Conservation (phyloP, 2,797 vertebrate species). For the Pygocentrus nattereri region DNA sequence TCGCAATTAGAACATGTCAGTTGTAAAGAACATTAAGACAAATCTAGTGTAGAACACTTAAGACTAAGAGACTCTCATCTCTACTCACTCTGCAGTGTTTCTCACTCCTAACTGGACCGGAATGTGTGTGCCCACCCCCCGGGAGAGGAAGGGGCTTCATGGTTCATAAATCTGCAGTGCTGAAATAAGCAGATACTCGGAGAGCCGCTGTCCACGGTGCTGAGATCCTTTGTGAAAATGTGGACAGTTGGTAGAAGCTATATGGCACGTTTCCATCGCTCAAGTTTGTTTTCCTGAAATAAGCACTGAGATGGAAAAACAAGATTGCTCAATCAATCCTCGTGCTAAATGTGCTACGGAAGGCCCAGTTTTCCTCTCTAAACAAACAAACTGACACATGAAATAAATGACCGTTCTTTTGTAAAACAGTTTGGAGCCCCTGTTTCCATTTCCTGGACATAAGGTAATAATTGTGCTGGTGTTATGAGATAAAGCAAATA, state of each 20-base stretch:
- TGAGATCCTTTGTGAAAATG: constrained; percentile 6
- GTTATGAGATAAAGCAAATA: too few relatives aligned
- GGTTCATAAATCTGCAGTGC: constrained; percentile 8
- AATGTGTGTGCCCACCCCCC: neutral
- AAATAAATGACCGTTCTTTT: too few relatives aligned
- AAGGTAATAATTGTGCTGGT: too few relatives aligned
- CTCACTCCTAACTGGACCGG: neutral
- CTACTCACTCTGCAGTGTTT: neutral
- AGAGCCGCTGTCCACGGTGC: neutral
- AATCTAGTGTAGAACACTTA: too few relatives aligned
- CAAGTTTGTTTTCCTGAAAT: neutral
- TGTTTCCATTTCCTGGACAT: neutral
- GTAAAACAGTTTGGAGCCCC: neutral
- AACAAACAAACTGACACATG: too few relatives aligned
- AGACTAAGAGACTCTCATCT: too few relatives aligned
- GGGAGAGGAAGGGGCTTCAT: too few relatives aligned
- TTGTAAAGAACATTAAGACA: too few relatives aligned
- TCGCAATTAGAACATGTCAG: too few relatives aligned
- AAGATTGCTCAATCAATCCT: neutral
- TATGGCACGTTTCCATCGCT: neutral
- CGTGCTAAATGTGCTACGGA: neutral
- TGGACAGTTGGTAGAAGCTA: neutral
- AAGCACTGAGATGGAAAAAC: neutral
- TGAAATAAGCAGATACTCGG: constrained; percentile 1
- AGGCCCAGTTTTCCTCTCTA: too few relatives aligned